Percentiles rank a stretch among this genome's conserved stretches.
phyloP scores from a whole-genome alignment of 1,140 invertebrate species.

The Sycophila sp. region DNA sequence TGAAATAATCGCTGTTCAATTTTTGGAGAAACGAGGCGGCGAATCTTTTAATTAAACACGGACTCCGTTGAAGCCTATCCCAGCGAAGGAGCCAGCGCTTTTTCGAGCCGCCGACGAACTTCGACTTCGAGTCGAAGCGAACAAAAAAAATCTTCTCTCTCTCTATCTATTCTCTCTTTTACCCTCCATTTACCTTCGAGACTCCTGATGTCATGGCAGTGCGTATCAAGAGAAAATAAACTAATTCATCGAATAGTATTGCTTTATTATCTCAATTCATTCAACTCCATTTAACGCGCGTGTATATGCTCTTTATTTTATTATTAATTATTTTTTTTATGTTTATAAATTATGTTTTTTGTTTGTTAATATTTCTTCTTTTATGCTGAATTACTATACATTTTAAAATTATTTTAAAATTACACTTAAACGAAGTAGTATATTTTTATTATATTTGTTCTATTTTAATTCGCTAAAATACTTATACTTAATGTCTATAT shows the following conservation, averaged over 20 bases:
- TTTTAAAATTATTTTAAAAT: no score
- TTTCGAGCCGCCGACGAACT: neutral
- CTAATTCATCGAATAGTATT: slow-evolving; percentile 4
- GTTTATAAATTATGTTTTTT: neutral
- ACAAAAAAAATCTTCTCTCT: slow-evolving; percentile 12
- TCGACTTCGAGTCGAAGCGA: neutral
- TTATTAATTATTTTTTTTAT: no score
- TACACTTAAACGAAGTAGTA: no score
- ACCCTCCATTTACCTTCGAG: neutral
- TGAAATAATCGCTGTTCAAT: slow-evolving; percentile 5
- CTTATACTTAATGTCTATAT: no score
- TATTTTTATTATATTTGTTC: no score
- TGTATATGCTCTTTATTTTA: no score
- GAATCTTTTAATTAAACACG: neutral
- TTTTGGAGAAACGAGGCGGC: neutral
- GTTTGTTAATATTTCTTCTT: no score
- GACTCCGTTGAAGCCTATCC: neutral
- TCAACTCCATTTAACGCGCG: neutral
- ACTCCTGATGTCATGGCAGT: neutral
- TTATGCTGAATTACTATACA: no score
- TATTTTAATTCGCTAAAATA: no score
- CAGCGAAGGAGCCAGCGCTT: neutral
- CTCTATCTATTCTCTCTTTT: slow-evolving; percentile 1
- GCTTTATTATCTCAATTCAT: neutral
- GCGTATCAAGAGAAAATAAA: neutral